Evolutionary conservation across 2,888 invertebrate species (phyloP).

Genomic region (Hydrotaea diabolus): DNA sequence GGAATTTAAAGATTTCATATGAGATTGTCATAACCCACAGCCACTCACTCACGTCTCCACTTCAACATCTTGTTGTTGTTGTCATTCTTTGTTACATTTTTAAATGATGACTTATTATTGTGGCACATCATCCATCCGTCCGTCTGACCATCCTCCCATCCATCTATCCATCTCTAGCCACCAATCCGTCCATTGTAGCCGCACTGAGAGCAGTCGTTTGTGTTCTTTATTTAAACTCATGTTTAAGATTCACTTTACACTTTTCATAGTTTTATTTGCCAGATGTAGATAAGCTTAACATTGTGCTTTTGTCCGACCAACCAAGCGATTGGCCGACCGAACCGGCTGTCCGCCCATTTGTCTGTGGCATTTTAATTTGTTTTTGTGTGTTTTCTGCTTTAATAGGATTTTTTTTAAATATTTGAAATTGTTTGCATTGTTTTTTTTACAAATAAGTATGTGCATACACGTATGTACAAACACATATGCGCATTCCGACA

Average conservation of each 20-base stretch:
- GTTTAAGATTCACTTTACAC: conserved; percentile 52
- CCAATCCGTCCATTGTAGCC: too few relatives aligned
- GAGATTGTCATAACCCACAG: conserved; percentile 43
- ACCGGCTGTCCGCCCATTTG: conserved; percentile 8
- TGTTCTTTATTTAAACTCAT: conserved; percentile 41
- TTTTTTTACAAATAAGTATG: conserved; percentile 3
- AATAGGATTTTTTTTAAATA: conserved; percentile 1
- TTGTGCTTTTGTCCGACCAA: conserved; percentile 37
- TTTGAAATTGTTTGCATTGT: conserved; percentile 43
- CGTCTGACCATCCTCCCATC: neutral
- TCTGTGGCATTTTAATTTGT: conserved; percentile 54
- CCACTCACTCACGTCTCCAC: conserved; percentile 48
- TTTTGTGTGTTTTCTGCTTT: conserved; percentile 11
- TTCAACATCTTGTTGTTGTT: neutral
- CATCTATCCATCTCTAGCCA: too few relatives aligned
- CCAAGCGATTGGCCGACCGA: neutral
- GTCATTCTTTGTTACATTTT: conserved; percentile 56
- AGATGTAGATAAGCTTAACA: conserved; percentile 61
- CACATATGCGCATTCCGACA: too few relatives aligned
- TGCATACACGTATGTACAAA: too few relatives aligned
- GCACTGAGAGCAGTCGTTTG: neutral
- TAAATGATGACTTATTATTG: conserved; percentile 29
- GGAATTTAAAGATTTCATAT: neutral
- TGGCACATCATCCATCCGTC: conserved; percentile 2
- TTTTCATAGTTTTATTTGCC: conserved; percentile 24